Conservation (phyloP, 2,888 invertebrate species). For the Amblyjoppa proteus region DNA sequence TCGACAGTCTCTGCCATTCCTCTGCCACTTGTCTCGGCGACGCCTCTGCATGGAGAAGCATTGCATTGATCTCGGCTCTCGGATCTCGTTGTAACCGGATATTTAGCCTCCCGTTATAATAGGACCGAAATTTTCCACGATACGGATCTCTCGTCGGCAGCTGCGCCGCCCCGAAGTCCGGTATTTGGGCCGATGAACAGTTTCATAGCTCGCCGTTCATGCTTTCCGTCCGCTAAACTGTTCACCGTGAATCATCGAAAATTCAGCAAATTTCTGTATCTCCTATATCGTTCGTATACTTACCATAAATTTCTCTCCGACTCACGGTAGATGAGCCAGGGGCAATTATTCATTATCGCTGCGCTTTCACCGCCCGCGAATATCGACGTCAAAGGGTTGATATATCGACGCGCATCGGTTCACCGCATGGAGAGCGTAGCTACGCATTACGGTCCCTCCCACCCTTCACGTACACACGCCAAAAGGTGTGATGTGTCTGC, state of each 20-base stretch:
- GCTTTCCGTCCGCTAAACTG: not conserved
- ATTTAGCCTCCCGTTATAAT: not conserved
- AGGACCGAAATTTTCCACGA: constrained; percentile 14
- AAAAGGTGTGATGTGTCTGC: constrained; percentile 62
- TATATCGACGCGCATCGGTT: constrained; percentile 51
- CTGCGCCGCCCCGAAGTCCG: not conserved
- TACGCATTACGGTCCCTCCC: not conserved
- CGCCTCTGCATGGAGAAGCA: not conserved
- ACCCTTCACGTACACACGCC: not conserved
- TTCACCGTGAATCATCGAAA: constrained; percentile 27
- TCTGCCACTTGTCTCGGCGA: not conserved
- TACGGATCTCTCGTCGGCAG: constrained; percentile 20
- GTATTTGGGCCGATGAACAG: constrained; percentile 7
- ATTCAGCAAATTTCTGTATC: not conserved
- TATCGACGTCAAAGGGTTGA: constrained; percentile 66
- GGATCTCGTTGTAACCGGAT: not conserved
- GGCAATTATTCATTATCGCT: constrained; percentile 60
- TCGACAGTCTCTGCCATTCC: not conserved
- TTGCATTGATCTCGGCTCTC: not conserved
- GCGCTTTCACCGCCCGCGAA: constrained; percentile 49
- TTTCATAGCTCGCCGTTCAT: not conserved
- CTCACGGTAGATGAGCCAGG: constrained; percentile 18
- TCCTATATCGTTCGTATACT: constrained; percentile 1
- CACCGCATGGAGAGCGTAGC: constrained; percentile 39
- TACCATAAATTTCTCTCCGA: not conserved